A percentile compares a stretch with the other conserved stretches of the same genome.
phyloP scores from a whole-genome alignment of 2,888 invertebrate species.

The Epinotia bilunana region DNA sequence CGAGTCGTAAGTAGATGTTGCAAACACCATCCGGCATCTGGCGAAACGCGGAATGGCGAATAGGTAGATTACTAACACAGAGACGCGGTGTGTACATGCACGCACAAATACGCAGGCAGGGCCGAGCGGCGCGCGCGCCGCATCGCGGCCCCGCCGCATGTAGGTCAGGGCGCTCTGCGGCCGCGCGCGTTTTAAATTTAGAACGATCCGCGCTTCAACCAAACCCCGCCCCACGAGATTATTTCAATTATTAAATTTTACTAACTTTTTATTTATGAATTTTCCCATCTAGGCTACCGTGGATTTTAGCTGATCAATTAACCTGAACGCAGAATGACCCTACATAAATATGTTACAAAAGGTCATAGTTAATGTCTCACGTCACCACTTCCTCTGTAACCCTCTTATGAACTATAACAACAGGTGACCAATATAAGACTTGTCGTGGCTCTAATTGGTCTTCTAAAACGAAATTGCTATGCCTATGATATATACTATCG shows the following conservation, averaged over 20 bases:
- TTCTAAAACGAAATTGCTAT: not conserved
- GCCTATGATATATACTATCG: not conserved
- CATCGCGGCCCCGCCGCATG: slow-evolving; percentile 83
- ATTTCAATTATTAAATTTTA: slow-evolving; percentile 72
- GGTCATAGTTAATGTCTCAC: not conserved
- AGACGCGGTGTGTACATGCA: slow-evolving; percentile 62
- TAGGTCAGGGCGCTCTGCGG: slow-evolving; percentile 84
- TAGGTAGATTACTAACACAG: slow-evolving; percentile 71
- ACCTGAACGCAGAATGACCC: not conserved
- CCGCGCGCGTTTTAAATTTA: slow-evolving; percentile 84
- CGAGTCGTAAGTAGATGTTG: slow-evolving; percentile 68
- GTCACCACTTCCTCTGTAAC: not conserved
- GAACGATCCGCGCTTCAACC: slow-evolving; percentile 81
- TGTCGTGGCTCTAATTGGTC: too few relatives aligned
- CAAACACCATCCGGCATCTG: slow-evolving; percentile 80
- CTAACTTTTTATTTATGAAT: slow-evolving; percentile 55
- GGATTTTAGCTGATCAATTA: not conserved
- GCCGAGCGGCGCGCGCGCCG: slow-evolving; percentile 76
- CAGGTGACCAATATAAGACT: not conserved
- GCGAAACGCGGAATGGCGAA: slow-evolving; percentile 80
- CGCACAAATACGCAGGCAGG: slow-evolving; percentile 56
- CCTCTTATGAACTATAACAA: not conserved
- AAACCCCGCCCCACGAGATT: slow-evolving; percentile 78
- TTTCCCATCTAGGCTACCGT: slow-evolving; percentile 52
- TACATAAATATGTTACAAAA: not conserved